Evolutionary conservation across 2,888 invertebrate genomes (phyloP).

Genomic region (Aphrophora alni): DNA sequence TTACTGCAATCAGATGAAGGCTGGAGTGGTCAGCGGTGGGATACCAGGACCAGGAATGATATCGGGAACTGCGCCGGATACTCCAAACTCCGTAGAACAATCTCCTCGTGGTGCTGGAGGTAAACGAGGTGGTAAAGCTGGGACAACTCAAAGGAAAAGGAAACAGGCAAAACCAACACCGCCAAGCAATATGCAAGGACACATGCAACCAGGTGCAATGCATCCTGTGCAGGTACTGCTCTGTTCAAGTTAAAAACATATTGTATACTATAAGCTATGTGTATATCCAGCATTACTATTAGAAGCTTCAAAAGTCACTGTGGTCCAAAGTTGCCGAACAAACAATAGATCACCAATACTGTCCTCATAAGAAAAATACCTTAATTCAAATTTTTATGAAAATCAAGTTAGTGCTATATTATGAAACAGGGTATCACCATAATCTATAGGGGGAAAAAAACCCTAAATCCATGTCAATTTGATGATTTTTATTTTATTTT

Average conservation of each 20-base stretch:
- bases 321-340: too few species aligned
- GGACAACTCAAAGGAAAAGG: conserved; percentile 56
- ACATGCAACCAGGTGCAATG: conserved; percentile 7
- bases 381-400: too few species aligned
- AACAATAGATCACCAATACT: too few species aligned
- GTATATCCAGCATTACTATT: neutral
- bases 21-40: conserved; percentile 59
- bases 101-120: conserved; percentile 64
- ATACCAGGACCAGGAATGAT: conserved; percentile 39
- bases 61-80: conserved; percentile 55
- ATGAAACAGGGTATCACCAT: too few species aligned
- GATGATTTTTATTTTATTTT: too few species aligned
- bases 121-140: conserved; percentile 49
- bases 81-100: conserved; percentile 67
- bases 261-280: neutral
- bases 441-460: too few species aligned
- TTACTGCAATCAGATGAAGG: conserved; percentile 62
- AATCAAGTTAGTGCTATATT: too few species aligned
- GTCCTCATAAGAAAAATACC: too few species aligned
- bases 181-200: conserved; percentile 26
- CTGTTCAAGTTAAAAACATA: neutral
- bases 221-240: conserved; percentile 46
- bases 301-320: neutral
- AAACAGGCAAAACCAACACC: conserved; percentile 45
- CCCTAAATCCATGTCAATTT: too few species aligned